Percentiles rank a stretch among this genome's conserved stretches.
Conservation (phyloP, 2,113 vertebrate genomes). For the Brachyistius frenatus region DNA sequence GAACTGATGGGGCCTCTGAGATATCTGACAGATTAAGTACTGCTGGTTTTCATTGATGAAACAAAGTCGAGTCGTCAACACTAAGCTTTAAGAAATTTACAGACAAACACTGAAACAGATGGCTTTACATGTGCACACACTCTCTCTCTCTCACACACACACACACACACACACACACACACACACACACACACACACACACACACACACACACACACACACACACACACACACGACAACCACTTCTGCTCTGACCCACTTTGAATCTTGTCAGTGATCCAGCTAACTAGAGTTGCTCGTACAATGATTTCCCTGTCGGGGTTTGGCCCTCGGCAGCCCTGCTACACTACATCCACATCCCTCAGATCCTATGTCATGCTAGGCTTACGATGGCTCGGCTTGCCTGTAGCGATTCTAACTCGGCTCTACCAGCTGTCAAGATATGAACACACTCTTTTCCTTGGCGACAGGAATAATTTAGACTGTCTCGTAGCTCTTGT, state of each 20-base stretch:
- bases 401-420: slow-evolving; percentile 40
- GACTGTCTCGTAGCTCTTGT: slow-evolving; percentile 40
- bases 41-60: slow-evolving; percentile 23
- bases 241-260: slow-evolving; percentile 69
- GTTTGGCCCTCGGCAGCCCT: slow-evolving; percentile 58
- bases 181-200: slow-evolving; percentile 21
- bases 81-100: slow-evolving; percentile 5
- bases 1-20: neutral
- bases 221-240: slow-evolving; percentile 14
- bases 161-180: slow-evolving; percentile 5
- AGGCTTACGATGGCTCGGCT: slow-evolving; percentile 43
- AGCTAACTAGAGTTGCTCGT: slow-evolving; percentile 54
- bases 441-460: slow-evolving; percentile 16
- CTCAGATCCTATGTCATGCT: slow-evolving; percentile 65
- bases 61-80: slow-evolving; percentile 16
- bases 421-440: slow-evolving; percentile 65
- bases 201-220: too few relatives aligned
- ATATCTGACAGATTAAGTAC: slow-evolving; percentile 22
- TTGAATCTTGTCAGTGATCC: slow-evolving; percentile 57
- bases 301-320: slow-evolving; percentile 60
- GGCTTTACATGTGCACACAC: slow-evolving; percentile 8
- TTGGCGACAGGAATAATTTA: slow-evolving; percentile 37
- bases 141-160: slow-evolving; percentile 2
- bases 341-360: slow-evolving; percentile 41
- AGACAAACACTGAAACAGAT: slow-evolving; percentile 23